Percentiles rank a stretch among this genome's conserved stretches.
Conservation (phyloP, 1,140 invertebrate species). For the Hycleus cichorii region DNA sequence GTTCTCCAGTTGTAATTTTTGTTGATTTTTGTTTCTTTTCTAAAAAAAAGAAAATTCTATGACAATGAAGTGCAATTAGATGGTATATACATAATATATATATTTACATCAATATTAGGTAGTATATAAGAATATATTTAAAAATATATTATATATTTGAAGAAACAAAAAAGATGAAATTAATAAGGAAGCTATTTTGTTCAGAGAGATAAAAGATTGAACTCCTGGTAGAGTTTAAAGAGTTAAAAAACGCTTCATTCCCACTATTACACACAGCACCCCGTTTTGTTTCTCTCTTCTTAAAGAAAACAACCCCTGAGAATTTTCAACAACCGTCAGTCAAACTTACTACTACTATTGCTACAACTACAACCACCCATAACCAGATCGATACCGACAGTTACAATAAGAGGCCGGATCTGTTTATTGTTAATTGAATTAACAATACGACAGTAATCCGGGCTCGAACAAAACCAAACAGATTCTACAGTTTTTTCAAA, state of each 20-base stretch:
- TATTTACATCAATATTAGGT: conserved; percentile 48
- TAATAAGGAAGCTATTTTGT: conserved; percentile 41
- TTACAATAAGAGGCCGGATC: conserved; percentile 17
- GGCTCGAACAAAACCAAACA: conserved; percentile 32
- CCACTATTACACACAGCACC: conserved; percentile 13
- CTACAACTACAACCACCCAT: conserved; percentile 37
- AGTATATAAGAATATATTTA: conserved; percentile 45
- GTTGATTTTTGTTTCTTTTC: background rate
- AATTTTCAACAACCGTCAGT: conserved; percentile 40
- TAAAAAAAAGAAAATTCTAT: conserved; percentile 18
- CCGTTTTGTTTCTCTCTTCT: too few relatives aligned
- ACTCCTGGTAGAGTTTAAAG: conserved; percentile 44
- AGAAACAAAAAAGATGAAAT: conserved; percentile 2
- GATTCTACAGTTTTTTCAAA: background rate
- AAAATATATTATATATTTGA: conserved; percentile 43
- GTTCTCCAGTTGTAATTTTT: background rate
- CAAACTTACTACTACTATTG: conserved; percentile 2
- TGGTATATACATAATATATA: conserved; percentile 45
- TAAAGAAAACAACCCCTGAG: too few relatives aligned
- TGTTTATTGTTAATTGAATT: background rate
- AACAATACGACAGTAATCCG: conserved; percentile 15
- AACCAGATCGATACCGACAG: conserved; percentile 45
- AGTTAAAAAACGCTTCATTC: conserved; percentile 31
- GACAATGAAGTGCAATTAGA: conserved; percentile 49
- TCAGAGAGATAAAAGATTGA: conserved; percentile 54